Base-by-base conservation (phyloP, 2,113 vertebrate genomes). In the Rostratula benghalensis region DNA sequence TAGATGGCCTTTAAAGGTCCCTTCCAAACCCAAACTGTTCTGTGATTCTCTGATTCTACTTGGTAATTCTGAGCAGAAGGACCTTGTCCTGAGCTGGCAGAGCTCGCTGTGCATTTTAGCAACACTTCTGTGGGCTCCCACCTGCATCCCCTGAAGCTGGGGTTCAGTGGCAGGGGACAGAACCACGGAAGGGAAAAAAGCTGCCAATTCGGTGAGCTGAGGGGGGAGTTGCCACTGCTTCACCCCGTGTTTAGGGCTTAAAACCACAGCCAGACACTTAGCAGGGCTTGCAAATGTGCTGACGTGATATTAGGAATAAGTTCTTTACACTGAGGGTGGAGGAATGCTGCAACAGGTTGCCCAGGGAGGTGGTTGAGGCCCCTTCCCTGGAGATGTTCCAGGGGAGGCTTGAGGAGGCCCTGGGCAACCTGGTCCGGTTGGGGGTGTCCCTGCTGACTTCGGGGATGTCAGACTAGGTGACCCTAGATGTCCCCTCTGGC, bases 191-290 rank as follows among this genome's bases (percentile, higher is more conserved):
- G 57, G 67, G 50, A 23, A 68, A 43, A 3, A 18, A 68, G 48
- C 59, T 83, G 70, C 86, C 4, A 1, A 13, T 10, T 3, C 3
- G 5, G 35, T 18, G 16, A 67, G 76, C 41, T 41, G 54, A 18
- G 41, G 20, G 51, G 61, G 68, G 63, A 50, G 31, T 3, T 41
- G 70, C 61, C 23, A 4, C 84, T 84, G 64, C 64, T 87, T 65
- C 27, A 13, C 24, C 27, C 24, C 2, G 0, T 9, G 0, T 45
- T 78, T 39, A 51, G 69, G 56, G 51, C 33, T 53, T 19, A 39
- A 43, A 53, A 65, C 13, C 7, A 4, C 81, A 70, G 73, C 7
- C 1, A 11, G 59, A 46, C 11, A 3, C 63, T 48, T 46, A 6
- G 2, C n/a, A 50, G 78, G 37, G 17, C 73, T 86, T 35, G 51